Evolutionary conservation across 2,113 vertebrate genomes (phyloP), one percentile per base, ranked within the genome.

Genomic region (Hymenochirus boettgeri): DNA sequence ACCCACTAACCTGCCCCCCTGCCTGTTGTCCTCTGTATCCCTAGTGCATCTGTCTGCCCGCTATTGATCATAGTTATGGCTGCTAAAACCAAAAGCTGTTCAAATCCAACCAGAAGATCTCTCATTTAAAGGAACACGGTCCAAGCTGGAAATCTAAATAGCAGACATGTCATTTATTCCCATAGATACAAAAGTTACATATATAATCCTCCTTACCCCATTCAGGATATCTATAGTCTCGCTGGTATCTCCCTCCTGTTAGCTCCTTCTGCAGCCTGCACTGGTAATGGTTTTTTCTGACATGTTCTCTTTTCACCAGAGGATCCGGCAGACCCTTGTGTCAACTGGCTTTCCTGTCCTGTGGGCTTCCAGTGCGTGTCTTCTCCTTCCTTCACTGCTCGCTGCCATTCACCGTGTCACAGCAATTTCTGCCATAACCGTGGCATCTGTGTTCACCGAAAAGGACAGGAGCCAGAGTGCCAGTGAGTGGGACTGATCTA

Each of bases 341-440:
- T 81, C 1, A 70, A 56, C 80, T 72, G 92, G 57, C 85, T 94
- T 48, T 45, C 76, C 61, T 95, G 92, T 65, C 85, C 70, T 0
- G 12, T 70, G 1, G 89, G 90, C 23, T 93, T 87, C 15, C 64
- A 74, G 54, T 95, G 92, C 19, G 50, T 73, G 48, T 19, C 76
- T 0, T 12, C 62, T 0, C 22, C n/a, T 0, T 73, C 62, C 0
- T 69, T 75, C 3, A 88, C 86, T 25, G 76, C 72, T 47, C 87
- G 74, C 81, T 95, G 92, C 62, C 88, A 83, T 21, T 95, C 92
- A 0, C 65, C 85, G 2, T 95, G 92, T 72, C 86, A 85, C 78
- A 79, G 69, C 0, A 73, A 71, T 72, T 83, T 87, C 83, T 95
- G 92, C 77, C 87, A 84, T 66, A 87, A 93, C 75, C 83, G 87